phyloP scores from a whole-genome alignment of 2,113 vertebrate genomes.

The Sus scrofa region T2T-Sscrofa CM000819.6:36783501-36784000 shows the following conservation, averaged over 20 bases:
- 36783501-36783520: slow-evolving; percentile 34
- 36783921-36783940: background rate
- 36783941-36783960: background rate
- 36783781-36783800: slow-evolving; percentile 24
- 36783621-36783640: background rate
- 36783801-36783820: background rate
- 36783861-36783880: background rate
- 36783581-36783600: background rate
- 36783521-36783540: slow-evolving; percentile 27
- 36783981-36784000: background rate
- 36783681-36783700: background rate
- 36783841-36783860: background rate
- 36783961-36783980: background rate
- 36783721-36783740: background rate
- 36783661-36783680: background rate
- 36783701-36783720: background rate
- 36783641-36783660: background rate
- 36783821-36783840: background rate
- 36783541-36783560: slow-evolving; percentile 21
- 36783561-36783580: background rate
- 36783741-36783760: background rate
- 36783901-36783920: background rate
- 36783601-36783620: background rate
- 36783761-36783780: background rate
- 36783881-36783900: background rate